These are phyloP conservation scores for Agrotis exclamationis DNA, from an alignment of 2,888 invertebrate genomes.

Conservation along the genomic window DNA sequence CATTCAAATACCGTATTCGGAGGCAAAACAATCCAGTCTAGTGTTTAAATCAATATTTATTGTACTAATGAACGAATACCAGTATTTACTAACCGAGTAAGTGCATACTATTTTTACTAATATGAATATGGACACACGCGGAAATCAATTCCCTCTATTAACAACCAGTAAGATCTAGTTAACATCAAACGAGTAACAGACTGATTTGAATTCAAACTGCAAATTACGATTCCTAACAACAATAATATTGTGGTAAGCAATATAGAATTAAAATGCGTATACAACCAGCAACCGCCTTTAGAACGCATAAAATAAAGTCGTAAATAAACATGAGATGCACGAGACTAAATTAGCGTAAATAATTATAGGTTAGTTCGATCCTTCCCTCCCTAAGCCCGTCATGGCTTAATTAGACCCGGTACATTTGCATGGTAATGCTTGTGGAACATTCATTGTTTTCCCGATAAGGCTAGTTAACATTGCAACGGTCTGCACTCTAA, in stretches of 20 bases:
- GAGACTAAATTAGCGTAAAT: conserved; percentile 70
- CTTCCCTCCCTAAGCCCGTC: conserved; percentile 60
- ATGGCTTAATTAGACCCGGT: conserved; percentile 80
- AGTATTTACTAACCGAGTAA: conserved; percentile 19
- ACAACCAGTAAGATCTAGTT: background rate
- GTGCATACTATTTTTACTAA: conserved; percentile 17
- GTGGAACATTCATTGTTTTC: conserved; percentile 78
- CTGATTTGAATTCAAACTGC: conserved; percentile 26
- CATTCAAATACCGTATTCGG: conserved; percentile 43
- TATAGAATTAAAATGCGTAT: conserved; percentile 45
- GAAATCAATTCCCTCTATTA: conserved; percentile 1
- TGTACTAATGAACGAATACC: conserved; percentile 47
- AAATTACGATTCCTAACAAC: conserved; percentile 26
- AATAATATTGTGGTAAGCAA: conserved; percentile 41
- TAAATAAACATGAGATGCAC: conserved; percentile 60
- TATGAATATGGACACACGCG: conserved; percentile 6
- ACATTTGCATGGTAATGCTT: conserved; percentile 78
- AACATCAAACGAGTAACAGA: conserved; percentile 25
- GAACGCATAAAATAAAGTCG: conserved; percentile 36
- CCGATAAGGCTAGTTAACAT: conserved; percentile 77
- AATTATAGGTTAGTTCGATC: conserved; percentile 68
- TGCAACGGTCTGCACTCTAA: conserved; percentile 61
- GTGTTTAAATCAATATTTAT: conserved; percentile 53
- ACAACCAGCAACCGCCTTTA: conserved; percentile 25
- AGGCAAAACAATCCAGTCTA: conserved; percentile 45